These are phyloP conservation scores for Calyptommatus sinebrachiatus DNA, from an alignment of 2,113 vertebrate genomes.

Conservation along the genomic window DNA sequence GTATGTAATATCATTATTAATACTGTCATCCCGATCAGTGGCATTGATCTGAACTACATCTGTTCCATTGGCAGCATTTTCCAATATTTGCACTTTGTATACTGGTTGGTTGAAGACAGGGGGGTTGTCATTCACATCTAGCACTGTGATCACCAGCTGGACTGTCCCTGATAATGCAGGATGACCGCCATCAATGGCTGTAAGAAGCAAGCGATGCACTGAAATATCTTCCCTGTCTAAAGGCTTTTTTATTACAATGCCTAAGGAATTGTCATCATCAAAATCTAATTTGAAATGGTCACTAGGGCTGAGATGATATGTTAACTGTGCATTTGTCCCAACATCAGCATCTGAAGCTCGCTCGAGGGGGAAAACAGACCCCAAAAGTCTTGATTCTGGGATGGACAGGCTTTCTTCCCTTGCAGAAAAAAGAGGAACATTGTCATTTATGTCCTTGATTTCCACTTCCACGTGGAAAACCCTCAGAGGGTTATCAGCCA, in stretches of 20 bases:
- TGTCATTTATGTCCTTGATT: constrained; percentile 18
- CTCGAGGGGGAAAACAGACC: constrained; percentile 64
- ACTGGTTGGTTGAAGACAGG: constrained; percentile 65
- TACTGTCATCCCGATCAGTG: constrained; percentile 71
- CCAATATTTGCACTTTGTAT: constrained; percentile 70
- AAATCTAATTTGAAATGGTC: constrained; percentile 71
- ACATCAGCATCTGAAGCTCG: constrained; percentile 68
- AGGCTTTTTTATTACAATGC: constrained; percentile 60
- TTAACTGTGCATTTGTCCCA: constrained; percentile 74
- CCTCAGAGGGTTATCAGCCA: constrained; percentile 13
- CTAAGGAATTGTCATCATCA: constrained; percentile 61
- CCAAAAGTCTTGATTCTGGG: constrained; percentile 49
- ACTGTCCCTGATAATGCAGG: constrained; percentile 58
- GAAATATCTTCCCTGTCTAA: constrained; percentile 51
- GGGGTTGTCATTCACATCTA: constrained; percentile 67
- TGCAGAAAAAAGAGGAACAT: constrained; percentile 40
- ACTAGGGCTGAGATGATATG: constrained; percentile 66
- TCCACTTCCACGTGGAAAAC: constrained; percentile 16
- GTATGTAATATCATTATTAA: constrained; percentile 63
- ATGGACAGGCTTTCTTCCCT: constrained; percentile 53
- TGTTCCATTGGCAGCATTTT: constrained; percentile 68
- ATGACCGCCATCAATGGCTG: constrained; percentile 64
- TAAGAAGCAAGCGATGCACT: constrained; percentile 50
- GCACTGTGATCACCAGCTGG: constrained; percentile 48
- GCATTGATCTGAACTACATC: constrained; percentile 69